A percentile compares a stretch with the other conserved stretches of the same genome.
These are phyloP conservation scores for Brachymystax lenok DNA, from an alignment of 2,797 vertebrate genomes.

Conservation along the genomic window DNA sequence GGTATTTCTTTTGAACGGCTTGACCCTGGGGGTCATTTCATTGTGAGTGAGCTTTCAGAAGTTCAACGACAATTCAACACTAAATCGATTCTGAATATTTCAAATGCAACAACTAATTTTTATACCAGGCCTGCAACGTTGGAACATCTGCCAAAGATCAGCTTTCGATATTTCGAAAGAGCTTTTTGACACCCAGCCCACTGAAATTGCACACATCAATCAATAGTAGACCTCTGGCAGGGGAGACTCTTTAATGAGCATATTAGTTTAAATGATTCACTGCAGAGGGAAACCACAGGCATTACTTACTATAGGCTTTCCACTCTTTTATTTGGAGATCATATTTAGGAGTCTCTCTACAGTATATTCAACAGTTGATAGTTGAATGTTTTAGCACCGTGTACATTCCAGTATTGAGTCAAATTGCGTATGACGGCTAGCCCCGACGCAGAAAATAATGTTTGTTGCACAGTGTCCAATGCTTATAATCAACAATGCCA, in stretches of 20 bases:
- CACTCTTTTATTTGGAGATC: not conserved
- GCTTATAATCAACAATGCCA: slow-evolving; percentile 13
- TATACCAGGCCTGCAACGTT: too few relatives aligned
- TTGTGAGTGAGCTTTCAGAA: too few relatives aligned
- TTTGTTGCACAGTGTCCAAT: slow-evolving; percentile 3
- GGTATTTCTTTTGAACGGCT: not conserved
- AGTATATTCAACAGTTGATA: not conserved
- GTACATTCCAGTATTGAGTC: not conserved
- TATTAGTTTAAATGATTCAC: not conserved
- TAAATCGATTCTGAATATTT: too few relatives aligned
- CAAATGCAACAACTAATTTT: too few relatives aligned
- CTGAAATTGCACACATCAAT: not conserved
- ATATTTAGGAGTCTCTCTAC: not conserved
- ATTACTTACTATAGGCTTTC: not conserved
- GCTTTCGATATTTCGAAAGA: too few relatives aligned
- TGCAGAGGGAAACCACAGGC: not conserved
- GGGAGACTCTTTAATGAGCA: not conserved
- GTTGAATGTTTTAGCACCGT: not conserved
- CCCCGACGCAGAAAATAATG: not conserved
- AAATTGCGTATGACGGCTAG: not conserved
- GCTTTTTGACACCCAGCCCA: too few relatives aligned
- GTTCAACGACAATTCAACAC: too few relatives aligned
- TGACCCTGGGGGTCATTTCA: not conserved
- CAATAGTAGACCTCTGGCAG: not conserved
- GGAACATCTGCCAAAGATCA: too few relatives aligned